Evolutionary conservation across 2,888 invertebrate species (phyloP), one percentile per base, ranked within the genome.

Genomic region (Apodemia duryi): DNA sequence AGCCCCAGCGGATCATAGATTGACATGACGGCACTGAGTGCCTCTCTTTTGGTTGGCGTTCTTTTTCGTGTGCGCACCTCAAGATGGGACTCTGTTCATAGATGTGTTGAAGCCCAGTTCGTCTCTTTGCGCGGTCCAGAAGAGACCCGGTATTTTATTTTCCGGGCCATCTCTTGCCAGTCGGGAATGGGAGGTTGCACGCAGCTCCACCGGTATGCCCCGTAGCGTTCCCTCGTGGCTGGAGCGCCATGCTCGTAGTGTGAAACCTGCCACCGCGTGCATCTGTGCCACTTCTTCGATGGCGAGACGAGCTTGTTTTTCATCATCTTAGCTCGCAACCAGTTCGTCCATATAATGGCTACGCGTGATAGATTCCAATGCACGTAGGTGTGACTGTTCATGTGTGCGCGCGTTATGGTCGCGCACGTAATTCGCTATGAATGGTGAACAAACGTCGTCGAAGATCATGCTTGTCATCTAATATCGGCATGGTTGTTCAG

Each of bases 1-100:
- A 64, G 10, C 2, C 68, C 68, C 6, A 68, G 29, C 32, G 79
- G 79, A 62, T 81, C 78, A 62, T 74, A 81, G 0, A 78, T 63
- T 1, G 66, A 66, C 69, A 69, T 0, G 74, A 77, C 78, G 74
- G 77, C 7, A 75, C 69, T 0, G 35, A 65, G 35, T 7, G 66
- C 51, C 21, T 68, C 69, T 21, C 67, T 49, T 11, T 68, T 66
- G 7, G 65, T 67, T 5, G 66, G 68, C 9, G 63, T 32, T 6
- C 66, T 28, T 5, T 7, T 2, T 28, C n/a, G 46, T 35, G 35
- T 13, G 5, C 38, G 6, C 9, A 51, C 60, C 5, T 49, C 49
- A 13, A 21, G 49, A 1, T 49, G n/a, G 49, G 49, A 49, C 49
- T n/a, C 49, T 4, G 49, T 49, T n/a, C 13, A 49, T 49, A 0